Percentiles rank a stretch among this genome's conserved stretches.
phyloP scores from a whole-genome alignment of 2,888 invertebrate species.

The Synanthedon vespiformis region DNA sequence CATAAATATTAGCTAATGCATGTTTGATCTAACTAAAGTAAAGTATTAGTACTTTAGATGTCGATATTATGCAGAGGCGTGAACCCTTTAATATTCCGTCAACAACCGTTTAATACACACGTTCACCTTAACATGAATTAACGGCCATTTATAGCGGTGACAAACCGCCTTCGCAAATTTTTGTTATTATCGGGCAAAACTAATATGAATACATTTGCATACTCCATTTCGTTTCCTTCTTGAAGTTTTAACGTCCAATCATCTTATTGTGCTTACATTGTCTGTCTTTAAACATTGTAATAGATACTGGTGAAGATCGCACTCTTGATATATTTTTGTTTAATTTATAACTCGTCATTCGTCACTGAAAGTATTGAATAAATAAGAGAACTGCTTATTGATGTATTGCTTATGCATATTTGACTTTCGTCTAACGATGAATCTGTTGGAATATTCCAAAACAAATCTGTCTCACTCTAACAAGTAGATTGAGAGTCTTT shows the following conservation, averaged over 20 bases:
- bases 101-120: constrained; percentile 26
- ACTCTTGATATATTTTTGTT: too few species aligned
- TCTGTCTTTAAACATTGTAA: neutral
- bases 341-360: too few species aligned
- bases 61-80: constrained; percentile 30
- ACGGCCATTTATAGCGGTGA: constrained; percentile 29
- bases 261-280: neutral
- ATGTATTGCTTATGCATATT: too few species aligned
- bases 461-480: too few species aligned
- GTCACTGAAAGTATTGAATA: too few species aligned
- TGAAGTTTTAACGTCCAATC: neutral
- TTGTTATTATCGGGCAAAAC: constrained; percentile 8
- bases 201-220: neutral
- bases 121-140: constrained; percentile 47
- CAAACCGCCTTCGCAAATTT: constrained; percentile 32
- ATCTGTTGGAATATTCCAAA: too few species aligned
- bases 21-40: too few species aligned
- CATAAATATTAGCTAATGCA: too few species aligned
- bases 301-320: neutral
- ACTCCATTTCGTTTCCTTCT: neutral
- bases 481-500: too few species aligned
- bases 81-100: constrained; percentile 25
- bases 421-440: too few species aligned
- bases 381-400: too few species aligned
- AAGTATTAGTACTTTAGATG: too few species aligned